A percentile compares a stretch with the other conserved stretches of the same genome.
These are phyloP conservation scores for Cassiopea xamachana DNA, from an alignment of 30 jellyfish, hydroid and myxozoan species.

Conservation along the genomic window DNA sequence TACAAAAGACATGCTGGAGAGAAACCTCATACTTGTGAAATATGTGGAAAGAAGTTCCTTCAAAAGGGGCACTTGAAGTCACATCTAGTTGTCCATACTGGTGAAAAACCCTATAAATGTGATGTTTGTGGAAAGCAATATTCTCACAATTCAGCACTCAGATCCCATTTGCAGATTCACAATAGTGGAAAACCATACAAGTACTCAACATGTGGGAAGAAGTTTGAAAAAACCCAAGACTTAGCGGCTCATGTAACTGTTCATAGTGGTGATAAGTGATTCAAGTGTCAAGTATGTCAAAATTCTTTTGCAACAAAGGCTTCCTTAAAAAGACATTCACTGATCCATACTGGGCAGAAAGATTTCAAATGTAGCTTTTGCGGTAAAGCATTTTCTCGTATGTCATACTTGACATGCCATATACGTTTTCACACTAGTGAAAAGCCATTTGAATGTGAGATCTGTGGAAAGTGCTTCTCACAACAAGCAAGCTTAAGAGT, in stretches of 20 bases:
- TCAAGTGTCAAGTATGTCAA: slow-evolving; percentile 10
- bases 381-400: slow-evolving; percentile 12
- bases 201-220: slow-evolving; percentile 5
- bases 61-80: slow-evolving; percentile 7
- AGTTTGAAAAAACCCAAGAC: slow-evolving; percentile 14
- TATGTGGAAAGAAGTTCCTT: slow-evolving; percentile 32
- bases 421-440: slow-evolving; percentile 5
- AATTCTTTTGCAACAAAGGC: slow-evolving; percentile 17
- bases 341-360: slow-evolving; percentile 34
- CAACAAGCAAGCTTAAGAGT: slow-evolving; percentile 2
- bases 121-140: slow-evolving; percentile 20
- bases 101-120: slow-evolving; percentile 39
- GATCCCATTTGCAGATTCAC: slow-evolving; percentile 21
- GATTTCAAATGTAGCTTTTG: slow-evolving; percentile 20
- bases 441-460: slow-evolving; percentile 16
- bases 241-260: not conserved
- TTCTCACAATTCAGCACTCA: slow-evolving; percentile 9
- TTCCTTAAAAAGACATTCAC: slow-evolving; percentile 14
- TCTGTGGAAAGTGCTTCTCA: slow-evolving; percentile 6
- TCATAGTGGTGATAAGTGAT: slow-evolving; percentile 23
- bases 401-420: slow-evolving; percentile 7
- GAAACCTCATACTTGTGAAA: slow-evolving; percentile 25
- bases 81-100: slow-evolving; percentile 26
- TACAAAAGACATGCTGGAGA: slow-evolving; percentile 19
- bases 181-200: slow-evolving; percentile 11